Evolutionary conservation across 2,888 invertebrate species (phyloP).

Genomic region (Euspilapteryx auroguttella): DNA sequence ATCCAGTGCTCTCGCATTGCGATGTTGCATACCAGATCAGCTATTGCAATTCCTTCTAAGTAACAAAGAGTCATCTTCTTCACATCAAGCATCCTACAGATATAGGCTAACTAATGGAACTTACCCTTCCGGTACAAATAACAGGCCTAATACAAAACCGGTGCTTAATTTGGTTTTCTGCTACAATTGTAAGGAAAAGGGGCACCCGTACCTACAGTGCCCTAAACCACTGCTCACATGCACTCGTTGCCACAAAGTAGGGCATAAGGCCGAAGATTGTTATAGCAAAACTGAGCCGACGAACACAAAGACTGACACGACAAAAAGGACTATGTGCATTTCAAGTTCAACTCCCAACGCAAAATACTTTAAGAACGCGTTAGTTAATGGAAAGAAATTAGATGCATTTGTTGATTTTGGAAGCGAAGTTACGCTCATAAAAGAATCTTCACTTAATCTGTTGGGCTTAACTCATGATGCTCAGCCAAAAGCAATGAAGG

Average conservation of each 20-base stretch:
- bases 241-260: constrained; percentile 5
- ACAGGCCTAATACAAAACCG: neutral
- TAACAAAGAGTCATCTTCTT: no score
- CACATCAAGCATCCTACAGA: constrained; percentile 2
- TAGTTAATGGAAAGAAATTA: constrained; percentile 1
- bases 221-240: constrained; percentile 9
- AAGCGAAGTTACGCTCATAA: constrained; percentile 2
- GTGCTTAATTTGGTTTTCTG: constrained; percentile 4
- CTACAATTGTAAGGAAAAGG: constrained; percentile 10
- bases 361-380: constrained; percentile 1
- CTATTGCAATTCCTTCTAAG: no score
- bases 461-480: neutral
- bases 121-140: neutral
- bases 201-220: constrained; percentile 7
- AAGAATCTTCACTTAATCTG: neutral
- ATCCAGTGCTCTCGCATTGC: no score
- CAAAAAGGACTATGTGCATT: no score
- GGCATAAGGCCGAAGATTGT: constrained; percentile 2
- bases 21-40: no score
- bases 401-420: constrained; percentile 4
- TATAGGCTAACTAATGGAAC: constrained; percentile 2
- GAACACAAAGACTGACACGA: no score
- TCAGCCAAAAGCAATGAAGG: constrained; percentile 1
- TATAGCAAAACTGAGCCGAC: neutral
- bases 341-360: neutral